phyloP scores from a whole-genome alignment of 2,888 invertebrate species.

The Ypsolopha scabrella region DNA sequence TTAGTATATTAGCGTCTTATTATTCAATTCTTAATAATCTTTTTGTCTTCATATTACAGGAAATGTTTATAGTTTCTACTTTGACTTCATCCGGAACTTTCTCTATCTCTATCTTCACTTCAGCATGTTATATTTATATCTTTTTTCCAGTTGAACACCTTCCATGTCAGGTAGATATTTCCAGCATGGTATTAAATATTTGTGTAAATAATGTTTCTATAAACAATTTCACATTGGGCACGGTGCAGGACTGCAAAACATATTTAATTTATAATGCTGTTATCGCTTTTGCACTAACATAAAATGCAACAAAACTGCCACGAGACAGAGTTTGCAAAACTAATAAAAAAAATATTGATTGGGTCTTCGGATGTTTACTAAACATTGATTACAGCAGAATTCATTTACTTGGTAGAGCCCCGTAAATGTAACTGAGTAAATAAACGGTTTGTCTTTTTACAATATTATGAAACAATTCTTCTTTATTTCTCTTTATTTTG shows the following conservation, averaged over 20 bases:
- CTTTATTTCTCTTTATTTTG: too few relatives aligned
- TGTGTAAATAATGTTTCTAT: constrained; percentile 44
- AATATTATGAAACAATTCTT: too few relatives aligned
- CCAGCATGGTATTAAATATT: constrained; percentile 35
- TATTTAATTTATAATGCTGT: constrained; percentile 31
- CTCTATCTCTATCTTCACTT: constrained; percentile 53
- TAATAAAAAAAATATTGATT: neutral
- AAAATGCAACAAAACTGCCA: constrained; percentile 57
- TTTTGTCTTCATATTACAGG: constrained; percentile 69
- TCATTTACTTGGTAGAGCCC: constrained; percentile 23
- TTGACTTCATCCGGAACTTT: constrained; percentile 60
- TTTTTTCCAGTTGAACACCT: constrained; percentile 59
- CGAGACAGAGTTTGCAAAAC: constrained; percentile 59
- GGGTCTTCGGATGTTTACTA: constrained; percentile 18
- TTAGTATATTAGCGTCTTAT: constrained; percentile 38
- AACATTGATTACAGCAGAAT: constrained; percentile 34
- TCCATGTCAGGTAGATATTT: constrained; percentile 59
- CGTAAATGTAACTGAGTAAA: too few relatives aligned
- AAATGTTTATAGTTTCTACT: constrained; percentile 63
- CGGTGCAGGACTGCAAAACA: constrained; percentile 25
- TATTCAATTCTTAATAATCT: constrained; percentile 60
- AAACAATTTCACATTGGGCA: constrained; percentile 39
- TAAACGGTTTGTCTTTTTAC: too few relatives aligned
- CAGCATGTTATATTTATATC: constrained; percentile 55
- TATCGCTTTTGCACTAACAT: constrained; percentile 42